Conservation (phyloP, 2,888 invertebrate species). For the Conomelus anceps region DNA sequence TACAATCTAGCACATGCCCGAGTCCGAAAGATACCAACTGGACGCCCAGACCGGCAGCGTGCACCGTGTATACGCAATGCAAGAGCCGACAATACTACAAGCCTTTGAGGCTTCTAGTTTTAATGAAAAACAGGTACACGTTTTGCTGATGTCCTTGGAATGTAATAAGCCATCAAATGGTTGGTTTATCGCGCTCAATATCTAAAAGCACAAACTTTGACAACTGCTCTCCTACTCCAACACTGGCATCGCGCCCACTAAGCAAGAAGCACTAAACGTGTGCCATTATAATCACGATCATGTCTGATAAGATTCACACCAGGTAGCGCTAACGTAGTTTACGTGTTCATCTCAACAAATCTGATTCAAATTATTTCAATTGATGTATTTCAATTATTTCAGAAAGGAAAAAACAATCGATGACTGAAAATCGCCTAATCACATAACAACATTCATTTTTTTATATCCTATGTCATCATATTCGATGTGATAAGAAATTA, state of each 20-base stretch:
- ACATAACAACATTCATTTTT: too few relatives aligned
- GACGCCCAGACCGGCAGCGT: slow-evolving; percentile 6
- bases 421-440: too few relatives aligned
- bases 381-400: too few relatives aligned
- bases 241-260: slow-evolving; percentile 4
- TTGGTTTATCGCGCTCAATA: slow-evolving; percentile 1
- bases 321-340: background rate
- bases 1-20: background rate
- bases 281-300: background rate
- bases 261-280: background rate
- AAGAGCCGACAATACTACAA: background rate
- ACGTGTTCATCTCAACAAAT: too few relatives aligned
- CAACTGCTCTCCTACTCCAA: background rate
- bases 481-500: background rate
- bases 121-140: slow-evolving; percentile 1
- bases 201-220: background rate
- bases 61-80: background rate
- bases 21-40: background rate
- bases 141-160: background rate
- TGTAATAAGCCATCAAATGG: slow-evolving; percentile 8
- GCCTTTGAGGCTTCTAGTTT: background rate
- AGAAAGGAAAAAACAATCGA: too few relatives aligned
- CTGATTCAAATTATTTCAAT: too few relatives aligned
- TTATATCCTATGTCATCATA: too few relatives aligned
- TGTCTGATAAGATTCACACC: background rate